phyloP scores from a whole-genome alignment of 2,797 vertebrate genomes.

The Syngnathus acus region DNA sequence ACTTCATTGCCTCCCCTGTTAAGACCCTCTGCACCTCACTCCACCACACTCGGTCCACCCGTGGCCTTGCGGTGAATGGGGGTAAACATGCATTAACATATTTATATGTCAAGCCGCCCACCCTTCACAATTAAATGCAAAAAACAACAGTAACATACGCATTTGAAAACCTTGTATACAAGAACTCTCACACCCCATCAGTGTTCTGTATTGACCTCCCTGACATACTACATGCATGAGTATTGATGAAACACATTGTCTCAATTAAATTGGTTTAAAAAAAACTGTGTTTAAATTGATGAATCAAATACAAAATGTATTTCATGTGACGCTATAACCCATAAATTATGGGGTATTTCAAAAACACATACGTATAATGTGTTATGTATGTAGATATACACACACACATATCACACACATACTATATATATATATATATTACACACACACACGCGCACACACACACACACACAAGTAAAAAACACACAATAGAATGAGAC shows the following conservation, averaged over 20 bases:
- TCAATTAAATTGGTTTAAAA: neutral
- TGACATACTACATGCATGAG: neutral
- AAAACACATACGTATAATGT: neutral
- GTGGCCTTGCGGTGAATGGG: conserved; percentile 58
- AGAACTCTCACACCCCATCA: conserved; percentile 53
- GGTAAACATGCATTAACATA: conserved; percentile 72
- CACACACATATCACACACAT: neutral
- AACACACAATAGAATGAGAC: no score
- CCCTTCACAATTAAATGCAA: conserved; percentile 16
- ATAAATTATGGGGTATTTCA: no score
- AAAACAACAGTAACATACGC: conserved; percentile 23
- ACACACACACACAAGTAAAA: no score
- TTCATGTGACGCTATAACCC: no score
- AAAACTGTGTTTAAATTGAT: neutral
- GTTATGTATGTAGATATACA: neutral
- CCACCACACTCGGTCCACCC: conserved; percentile 33
- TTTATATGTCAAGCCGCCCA: conserved; percentile 51
- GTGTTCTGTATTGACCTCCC: conserved; percentile 44
- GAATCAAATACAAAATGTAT: no score
- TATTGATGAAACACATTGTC: neutral
- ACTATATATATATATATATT: neutral
- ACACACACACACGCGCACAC: no score
- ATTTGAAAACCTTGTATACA: conserved; percentile 19
- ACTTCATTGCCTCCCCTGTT: conserved; percentile 38
- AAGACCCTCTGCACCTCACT: conserved; percentile 19